Evolutionary conservation across 2,113 vertebrate genomes (phyloP).

Genomic region (Scytalopus superciliaris): DNA sequence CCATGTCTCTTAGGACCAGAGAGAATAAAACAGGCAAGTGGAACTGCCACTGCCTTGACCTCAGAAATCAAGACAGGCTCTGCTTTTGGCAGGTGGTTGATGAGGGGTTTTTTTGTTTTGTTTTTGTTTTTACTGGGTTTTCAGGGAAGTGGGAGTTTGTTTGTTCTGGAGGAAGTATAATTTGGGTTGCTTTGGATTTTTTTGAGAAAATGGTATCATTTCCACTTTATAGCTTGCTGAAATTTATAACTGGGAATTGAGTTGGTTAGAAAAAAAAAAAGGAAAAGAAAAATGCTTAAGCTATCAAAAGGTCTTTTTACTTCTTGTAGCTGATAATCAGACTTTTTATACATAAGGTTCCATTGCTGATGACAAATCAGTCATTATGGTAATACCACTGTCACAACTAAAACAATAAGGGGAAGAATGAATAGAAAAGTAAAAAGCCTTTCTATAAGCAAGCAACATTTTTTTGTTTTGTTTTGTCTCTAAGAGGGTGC

Average conservation of each 20-base stretch:
- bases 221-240: neutral
- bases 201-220: neutral
- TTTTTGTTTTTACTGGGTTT: neutral
- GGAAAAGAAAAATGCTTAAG: neutral
- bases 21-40: neutral
- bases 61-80: neutral
- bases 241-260: neutral
- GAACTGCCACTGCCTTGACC: neutral
- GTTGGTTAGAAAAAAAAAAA: neutral
- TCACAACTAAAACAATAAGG: neutral
- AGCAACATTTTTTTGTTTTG: neutral
- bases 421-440: neutral
- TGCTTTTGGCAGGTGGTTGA: fast-evolving
- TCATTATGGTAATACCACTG: neutral
- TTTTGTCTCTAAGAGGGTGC: neutral
- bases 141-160: fast-evolving
- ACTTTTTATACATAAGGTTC: neutral
- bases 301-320: neutral
- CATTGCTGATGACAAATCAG: neutral
- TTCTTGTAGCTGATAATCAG: neutral
- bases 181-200: neutral
- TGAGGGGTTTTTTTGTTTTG: too few relatives aligned
- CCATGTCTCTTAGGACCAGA: neutral
- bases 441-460: neutral
- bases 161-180: neutral